Evolutionary conservation across 2,888 invertebrate genomes (phyloP), one percentile per base, ranked within the genome.

Genomic region (Leucophora obtusa): DNA sequence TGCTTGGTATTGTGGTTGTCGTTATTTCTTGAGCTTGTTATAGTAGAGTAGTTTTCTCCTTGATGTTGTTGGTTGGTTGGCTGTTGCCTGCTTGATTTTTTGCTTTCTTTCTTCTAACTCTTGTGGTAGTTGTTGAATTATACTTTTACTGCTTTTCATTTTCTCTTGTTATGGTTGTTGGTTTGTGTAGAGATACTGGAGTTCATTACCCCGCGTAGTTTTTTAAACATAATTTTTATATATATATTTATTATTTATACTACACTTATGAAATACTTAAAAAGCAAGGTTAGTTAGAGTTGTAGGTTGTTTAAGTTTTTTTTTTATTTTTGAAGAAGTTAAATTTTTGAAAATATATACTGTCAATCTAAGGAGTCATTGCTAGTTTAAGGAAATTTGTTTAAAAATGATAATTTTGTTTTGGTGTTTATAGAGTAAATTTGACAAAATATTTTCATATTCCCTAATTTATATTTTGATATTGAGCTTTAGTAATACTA

Each of bases 151-250:
- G 53, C 56, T 73, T 73, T 74, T 77, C 73, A 70, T 59, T 81
- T 81, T 60, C 73, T 74, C 60, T 65, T 50, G 53, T 65, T 21
- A 14, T 62, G 21, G 35, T 51, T 59, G 63, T 33, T 51, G 43
- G 17, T 35, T 60, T 10, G 51, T 17, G 18, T 43, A 54, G 17
- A 81, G 77, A 74, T 74, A 74, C 51, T 62, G 60, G 70, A 81
- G 81, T 81, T 81, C 81, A 81, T 81, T 81, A 81, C 77, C 72
- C 81, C 73, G 65, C n/a, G 63, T 76, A 51, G 47, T 68, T 62
- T 60, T 38, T 35, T 21, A 53, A 60, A 33, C 51, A 51, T 1
- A 18, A 53, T 66, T 51, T 58, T 63, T 63, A 38, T 51, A 65
- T 14, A 9, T 72, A 33, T 9, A 62, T 60, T 50, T 62, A 69